Evolutionary conservation across 2,797 vertebrate species (phyloP), one percentile per base, ranked within the genome.

Genomic region (Helicolenus hilgendorfi): DNA sequence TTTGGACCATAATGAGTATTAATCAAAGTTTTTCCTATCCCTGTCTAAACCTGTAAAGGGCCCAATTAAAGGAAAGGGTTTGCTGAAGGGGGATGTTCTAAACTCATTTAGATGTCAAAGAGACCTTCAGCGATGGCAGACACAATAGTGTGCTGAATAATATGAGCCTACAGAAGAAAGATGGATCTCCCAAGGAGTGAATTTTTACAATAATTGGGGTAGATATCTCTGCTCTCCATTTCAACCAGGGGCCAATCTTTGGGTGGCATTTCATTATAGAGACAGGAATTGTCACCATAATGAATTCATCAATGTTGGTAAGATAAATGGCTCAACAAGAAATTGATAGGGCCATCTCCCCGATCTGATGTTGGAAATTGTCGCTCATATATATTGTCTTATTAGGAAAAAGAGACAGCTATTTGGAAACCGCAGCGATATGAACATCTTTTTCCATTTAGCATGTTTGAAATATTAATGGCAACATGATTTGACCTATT

Each of bases 301-400:
- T 97, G 96, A 98, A 98, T 99, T 98, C 96, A 97, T 98, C 98
- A 98, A 93, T 96, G 95, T 94, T 96, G 96, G 95, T 96, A 96
- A 98, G 98, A 98, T 96, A 98, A 98, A 99, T 98, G 97, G 95
- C 93, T 96, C 92, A 96, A 96, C 96, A 95, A 91, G 95, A 97
- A 98, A 97, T 95, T 97, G 98, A 98, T 95, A 96, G 94, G 96
- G 86, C 95, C 95, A 96, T 98, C 97, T 97, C 96, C 96, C 96
- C 77, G 86, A 97, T 97, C 96, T 96, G 95, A 95, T 92, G 95
- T 97, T 86, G 94, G 94, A 98, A 98, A 98, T 97, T 96, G 96
- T 98, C 96, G 98, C 95, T 97, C 97, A 97, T 96, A 97, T 97
- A 96, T 96, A 97, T 97, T 96, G 97, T 98, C 97, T 96, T 97